phyloP scores from a whole-genome alignment of 2,888 invertebrate genomes.

The Drosophila paramelanica region DNA sequence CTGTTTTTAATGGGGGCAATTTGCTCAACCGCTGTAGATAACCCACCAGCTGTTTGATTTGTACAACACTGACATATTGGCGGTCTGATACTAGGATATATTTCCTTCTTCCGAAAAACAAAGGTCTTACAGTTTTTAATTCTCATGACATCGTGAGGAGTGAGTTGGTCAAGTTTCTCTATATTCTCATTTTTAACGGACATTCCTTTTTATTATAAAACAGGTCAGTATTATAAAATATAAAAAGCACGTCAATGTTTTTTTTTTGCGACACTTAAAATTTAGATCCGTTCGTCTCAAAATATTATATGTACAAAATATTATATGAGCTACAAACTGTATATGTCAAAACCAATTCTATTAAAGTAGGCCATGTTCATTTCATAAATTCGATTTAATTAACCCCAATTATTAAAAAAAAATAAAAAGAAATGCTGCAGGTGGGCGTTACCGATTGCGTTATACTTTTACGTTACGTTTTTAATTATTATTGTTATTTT shows the following conservation, averaged over 20 bases:
- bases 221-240: constrained; percentile 8
- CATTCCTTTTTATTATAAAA: constrained; percentile 1
- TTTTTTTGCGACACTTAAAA: constrained; percentile 1
- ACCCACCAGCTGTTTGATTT: background rate
- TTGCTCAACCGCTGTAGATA: constrained; percentile 2
- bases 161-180: background rate
- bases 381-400: too few relatives aligned
- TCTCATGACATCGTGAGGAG: constrained; percentile 13
- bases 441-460: too few relatives aligned
- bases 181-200: constrained; percentile 16
- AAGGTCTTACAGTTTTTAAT: constrained; percentile 16
- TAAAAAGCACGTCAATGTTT: background rate
- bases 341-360: background rate
- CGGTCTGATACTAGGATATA: constrained; percentile 25
- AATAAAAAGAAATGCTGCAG: too few relatives aligned
- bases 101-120: constrained; percentile 9
- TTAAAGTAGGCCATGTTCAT: background rate
- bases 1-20: background rate
- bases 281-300: constrained; percentile 14
- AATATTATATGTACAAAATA: constrained; percentile 1
- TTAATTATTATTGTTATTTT: too few relatives aligned
- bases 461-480: too few relatives aligned
- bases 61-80: constrained; percentile 2
- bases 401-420: too few relatives aligned
- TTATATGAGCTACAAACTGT: constrained; percentile 1